Evolutionary conservation across 2,797 vertebrate genomes (phyloP).

Genomic region (Acridotheres tristis): DNA sequence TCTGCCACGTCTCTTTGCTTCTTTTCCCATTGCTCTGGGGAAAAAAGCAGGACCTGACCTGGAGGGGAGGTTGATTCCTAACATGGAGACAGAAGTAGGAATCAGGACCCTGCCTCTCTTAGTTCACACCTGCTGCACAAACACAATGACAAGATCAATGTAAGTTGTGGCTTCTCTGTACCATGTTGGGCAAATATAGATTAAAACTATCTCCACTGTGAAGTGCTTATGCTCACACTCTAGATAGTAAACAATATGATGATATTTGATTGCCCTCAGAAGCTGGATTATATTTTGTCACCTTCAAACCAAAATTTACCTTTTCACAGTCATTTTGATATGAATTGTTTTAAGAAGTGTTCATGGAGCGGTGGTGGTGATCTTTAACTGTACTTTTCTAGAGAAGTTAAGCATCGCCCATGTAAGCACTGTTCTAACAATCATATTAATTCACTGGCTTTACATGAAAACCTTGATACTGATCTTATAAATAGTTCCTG

Average conservation of each 20-base stretch:
- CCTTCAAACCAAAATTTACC: not conserved
- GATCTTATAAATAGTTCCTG: constrained; percentile 74
- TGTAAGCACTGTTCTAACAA: constrained; percentile 10
- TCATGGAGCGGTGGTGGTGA: not conserved
- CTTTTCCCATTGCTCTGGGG: not conserved
- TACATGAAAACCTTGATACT: constrained; percentile 65
- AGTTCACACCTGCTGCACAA: constrained; percentile 20
- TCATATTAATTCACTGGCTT: constrained; percentile 62
- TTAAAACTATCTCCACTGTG: not conserved
- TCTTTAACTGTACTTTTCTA: not conserved
- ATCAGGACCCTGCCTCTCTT: not conserved
- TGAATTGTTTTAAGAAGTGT: not conserved
- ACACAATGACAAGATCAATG: constrained; percentile 28
- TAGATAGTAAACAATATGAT: not conserved
- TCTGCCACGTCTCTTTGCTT: not conserved
- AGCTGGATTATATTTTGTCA: not conserved
- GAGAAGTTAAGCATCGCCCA: not conserved
- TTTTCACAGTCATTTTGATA: not conserved
- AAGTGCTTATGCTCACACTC: not conserved
- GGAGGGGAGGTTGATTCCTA: not conserved
- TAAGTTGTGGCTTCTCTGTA: not conserved
- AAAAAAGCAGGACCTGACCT: not conserved
- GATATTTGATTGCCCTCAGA: not conserved
- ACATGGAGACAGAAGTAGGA: not conserved
- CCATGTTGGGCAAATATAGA: constrained; percentile 23